Evolutionary conservation across 2,113 vertebrate genomes (phyloP), one percentile per base, ranked within the genome.

Genomic region (Euleptes europaea): DNA sequence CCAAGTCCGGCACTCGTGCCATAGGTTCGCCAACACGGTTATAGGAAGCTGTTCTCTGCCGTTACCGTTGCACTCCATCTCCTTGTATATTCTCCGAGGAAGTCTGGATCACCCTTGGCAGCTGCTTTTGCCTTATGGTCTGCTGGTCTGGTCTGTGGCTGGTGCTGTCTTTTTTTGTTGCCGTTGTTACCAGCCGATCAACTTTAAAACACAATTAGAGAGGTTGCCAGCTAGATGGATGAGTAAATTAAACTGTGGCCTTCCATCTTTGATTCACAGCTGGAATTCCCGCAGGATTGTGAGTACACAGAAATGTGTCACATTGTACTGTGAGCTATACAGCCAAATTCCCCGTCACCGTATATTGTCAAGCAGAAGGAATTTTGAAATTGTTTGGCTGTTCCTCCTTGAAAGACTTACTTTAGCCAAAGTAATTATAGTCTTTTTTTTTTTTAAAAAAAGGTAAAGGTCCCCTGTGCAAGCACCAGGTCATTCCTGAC

Each of bases 261-360:
- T 85, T 92, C 87, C 40, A 8, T 44, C 78, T 54, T n/a, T 77
- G 49, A 31, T 60, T 88, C 13, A 0, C 54, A 31, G 11, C 0
- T 77, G 84, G 75, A 92, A 86, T 80, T 84, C 54, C 88, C 72
- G 60, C 5, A 9, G 26, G 35, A 83, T 31, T 71, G 42, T 85
- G 83, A 73, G 84, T 89, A 73, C 15, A 70, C 31, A 57, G 65
- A 78, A 31, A 70, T n/a, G 40, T 31, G 15, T 31, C 35, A 78
- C 26, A 28, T 28, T 19, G 51, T 44, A 44, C 44, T 60, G 51
- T 42, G 65, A 35, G 12, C 12, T 84, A 57, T 51, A 77, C 28
- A 67, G 1, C 57, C 42, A 12, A 13, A 63, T 67, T 87, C 6
- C 86, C 79, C n/a, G 5, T 86, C 38, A 31, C 71, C 31, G 78